Evolutionary conservation across 2,113 vertebrate species (phyloP).

Genomic region (Tretioscincus oriximinensis): DNA sequence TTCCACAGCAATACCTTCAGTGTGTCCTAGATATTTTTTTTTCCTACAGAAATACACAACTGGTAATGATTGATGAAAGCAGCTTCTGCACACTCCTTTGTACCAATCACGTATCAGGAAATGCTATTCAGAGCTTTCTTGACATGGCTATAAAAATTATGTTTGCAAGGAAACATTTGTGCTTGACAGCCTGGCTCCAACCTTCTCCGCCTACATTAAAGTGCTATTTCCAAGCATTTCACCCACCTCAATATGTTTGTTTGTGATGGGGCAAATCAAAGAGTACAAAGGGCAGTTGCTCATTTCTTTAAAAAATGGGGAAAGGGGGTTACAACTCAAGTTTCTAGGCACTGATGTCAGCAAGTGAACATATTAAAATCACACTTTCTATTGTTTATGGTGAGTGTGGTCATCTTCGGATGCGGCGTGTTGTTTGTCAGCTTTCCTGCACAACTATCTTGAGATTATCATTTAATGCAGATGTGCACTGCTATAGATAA

Average conservation of each 20-base stretch:
- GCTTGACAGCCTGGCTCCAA: conserved; percentile 54
- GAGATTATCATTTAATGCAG: background rate
- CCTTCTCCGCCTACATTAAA: conserved; percentile 53
- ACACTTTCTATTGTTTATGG: background rate
- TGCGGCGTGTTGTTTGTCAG: background rate
- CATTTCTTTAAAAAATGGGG: background rate
- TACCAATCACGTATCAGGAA: conserved; percentile 37
- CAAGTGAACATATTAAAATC: background rate
- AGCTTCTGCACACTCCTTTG: conserved; percentile 22
- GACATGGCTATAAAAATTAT: conserved; percentile 47
- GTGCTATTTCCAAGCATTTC: conserved; percentile 71
- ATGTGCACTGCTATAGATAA: too few relatives aligned
- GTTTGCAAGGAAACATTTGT: conserved; percentile 60
- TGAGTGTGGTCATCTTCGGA: background rate
- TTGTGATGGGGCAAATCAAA: conserved; percentile 40
- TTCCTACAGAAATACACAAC: conserved; percentile 14
- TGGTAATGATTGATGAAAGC: conserved; percentile 16
- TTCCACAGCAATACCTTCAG: background rate
- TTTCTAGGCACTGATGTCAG: background rate
- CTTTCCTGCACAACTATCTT: background rate
- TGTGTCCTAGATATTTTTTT: background rate
- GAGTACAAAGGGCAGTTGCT: conserved; percentile 9
- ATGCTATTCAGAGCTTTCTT: conserved; percentile 48
- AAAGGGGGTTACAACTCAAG: background rate
- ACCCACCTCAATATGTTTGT: conserved; percentile 68